phyloP scores from a whole-genome alignment of 2,797 vertebrate species.

The Decapterus maruadsi region DNA sequence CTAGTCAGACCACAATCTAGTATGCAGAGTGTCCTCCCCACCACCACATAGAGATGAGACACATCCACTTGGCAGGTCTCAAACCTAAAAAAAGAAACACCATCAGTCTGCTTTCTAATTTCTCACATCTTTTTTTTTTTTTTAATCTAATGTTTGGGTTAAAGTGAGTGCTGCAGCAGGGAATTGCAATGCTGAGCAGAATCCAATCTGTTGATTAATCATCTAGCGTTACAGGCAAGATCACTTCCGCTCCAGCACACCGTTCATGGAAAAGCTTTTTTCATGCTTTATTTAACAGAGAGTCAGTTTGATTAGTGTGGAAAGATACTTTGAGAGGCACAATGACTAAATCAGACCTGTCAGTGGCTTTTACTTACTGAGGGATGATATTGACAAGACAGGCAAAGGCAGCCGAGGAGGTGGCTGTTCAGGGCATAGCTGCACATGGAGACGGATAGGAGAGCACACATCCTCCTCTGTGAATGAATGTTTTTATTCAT shows the following conservation, averaged over 20 bases:
- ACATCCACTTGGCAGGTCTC: conserved; percentile 60
- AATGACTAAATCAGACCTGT: conserved; percentile 93
- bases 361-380: conserved; percentile 87
- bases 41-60: no score
- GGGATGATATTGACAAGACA: conserved; percentile 85
- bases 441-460: conserved; percentile 10
- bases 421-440: conserved; percentile 28
- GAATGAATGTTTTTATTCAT: conserved; percentile 3
- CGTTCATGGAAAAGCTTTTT: conserved; percentile 95
- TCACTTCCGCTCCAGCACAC: conserved; percentile 92
- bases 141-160: conserved; percentile 50
- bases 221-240: conserved; percentile 86
- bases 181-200: conserved; percentile 82
- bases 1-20: conserved; percentile 63
- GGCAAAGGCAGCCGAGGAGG: conserved; percentile 53
- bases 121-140: conserved; percentile 18
- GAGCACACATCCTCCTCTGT: neutral
- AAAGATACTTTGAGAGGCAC: conserved; percentile 95
- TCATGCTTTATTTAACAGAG: conserved; percentile 99
- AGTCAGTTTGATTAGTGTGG: conserved; percentile 98
- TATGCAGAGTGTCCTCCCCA: conserved; percentile 44
- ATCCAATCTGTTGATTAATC: conserved; percentile 93
- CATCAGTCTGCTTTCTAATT: conserved; percentile 44
- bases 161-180: conserved; percentile 73
- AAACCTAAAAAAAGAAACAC: conserved; percentile 41